A percentile compares a stretch with the other conserved stretches of the same genome.
phyloP scores from a whole-genome alignment of 2,113 vertebrate species.

The Prietella phreatophila region DNA sequence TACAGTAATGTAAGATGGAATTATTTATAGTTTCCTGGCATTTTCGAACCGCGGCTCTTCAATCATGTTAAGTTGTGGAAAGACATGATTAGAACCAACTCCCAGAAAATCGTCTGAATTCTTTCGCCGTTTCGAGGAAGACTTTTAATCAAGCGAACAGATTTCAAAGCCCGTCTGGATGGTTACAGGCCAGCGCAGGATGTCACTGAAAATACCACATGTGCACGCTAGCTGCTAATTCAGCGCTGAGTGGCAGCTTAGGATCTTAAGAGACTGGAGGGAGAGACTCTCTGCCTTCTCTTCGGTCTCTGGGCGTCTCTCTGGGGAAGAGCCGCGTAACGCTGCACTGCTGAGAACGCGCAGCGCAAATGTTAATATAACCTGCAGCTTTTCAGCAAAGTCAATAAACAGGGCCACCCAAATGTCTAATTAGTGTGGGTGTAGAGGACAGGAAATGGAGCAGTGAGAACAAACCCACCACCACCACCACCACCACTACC shows the following conservation, averaged over 20 bases:
- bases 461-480: constrained; percentile 63
- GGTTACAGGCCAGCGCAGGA: background rate
- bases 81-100: constrained; percentile 4
- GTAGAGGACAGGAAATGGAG: constrained; percentile 92
- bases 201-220: constrained; percentile 18
- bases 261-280: background rate
- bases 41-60: constrained; percentile 2
- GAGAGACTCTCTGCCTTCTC: background rate
- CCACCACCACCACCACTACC: constrained; percentile 18
- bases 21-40: constrained; percentile 34
- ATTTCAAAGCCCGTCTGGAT: background rate
- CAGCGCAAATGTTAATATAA: constrained; percentile 95
- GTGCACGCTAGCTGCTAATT: constrained; percentile 1
- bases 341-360: constrained; percentile 93
- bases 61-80: constrained; percentile 21
- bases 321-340: constrained; percentile 80
- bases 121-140: background rate
- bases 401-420: constrained; percentile 99
- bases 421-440: constrained; percentile 97
- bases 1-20: constrained; percentile 24
- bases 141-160: background rate
- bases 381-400: constrained; percentile 94
- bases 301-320: constrained; percentile 64
- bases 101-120: background rate
- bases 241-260: background rate